Evolutionary conservation across 2,797 vertebrate genomes (phyloP), one percentile per base, ranked within the genome.

Genomic region (Telmatherina bonti): DNA sequence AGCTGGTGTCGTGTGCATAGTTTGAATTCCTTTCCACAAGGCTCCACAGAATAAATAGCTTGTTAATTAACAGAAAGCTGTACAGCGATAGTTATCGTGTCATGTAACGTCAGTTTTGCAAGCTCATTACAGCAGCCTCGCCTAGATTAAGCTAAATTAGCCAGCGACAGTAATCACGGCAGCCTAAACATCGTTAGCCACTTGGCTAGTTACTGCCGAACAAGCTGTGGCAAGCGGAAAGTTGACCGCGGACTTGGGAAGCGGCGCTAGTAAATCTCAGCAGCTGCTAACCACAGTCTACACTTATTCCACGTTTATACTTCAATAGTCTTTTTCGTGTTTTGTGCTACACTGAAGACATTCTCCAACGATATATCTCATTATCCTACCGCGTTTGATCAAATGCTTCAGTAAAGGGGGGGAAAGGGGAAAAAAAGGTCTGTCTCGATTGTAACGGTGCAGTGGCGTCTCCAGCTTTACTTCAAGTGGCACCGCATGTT

Each of bases 401-500:
- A 86, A 83, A 92, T 82, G 74, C 80, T 81, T 9, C 78, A 76
- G 82, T 86, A 31, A 7, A 31, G 30, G 7, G 30, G 7, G 30
- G 7, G 30, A 31, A 7, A 31, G 30, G 30, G 30, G 5, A 65
- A 70, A 76, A 84, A 90, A 84, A 72, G 80, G 78, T 85, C 88
- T 78, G 83, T 82, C 84, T 85, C 82, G 85, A 78, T 87, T 90
- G 88, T 91, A 91, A 92, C 92, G 85, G 92, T 90, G 89, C 88
- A 85, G 84, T 73, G 88, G 87, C 86, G 86, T 90, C 86, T 84
- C 79, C 70, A 72, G 85, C 69, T 83, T 70, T 57, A 86, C 89
- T 91, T 80, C 79, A 80, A 85, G 79, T 70, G 30, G 89, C 79
- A 86, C 85, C 86, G 87, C 91, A 92, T 91, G 90, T 93, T 92